Conservation (phyloP, 2,888 invertebrate genomes). For the Scaeva pyrastri region DNA sequence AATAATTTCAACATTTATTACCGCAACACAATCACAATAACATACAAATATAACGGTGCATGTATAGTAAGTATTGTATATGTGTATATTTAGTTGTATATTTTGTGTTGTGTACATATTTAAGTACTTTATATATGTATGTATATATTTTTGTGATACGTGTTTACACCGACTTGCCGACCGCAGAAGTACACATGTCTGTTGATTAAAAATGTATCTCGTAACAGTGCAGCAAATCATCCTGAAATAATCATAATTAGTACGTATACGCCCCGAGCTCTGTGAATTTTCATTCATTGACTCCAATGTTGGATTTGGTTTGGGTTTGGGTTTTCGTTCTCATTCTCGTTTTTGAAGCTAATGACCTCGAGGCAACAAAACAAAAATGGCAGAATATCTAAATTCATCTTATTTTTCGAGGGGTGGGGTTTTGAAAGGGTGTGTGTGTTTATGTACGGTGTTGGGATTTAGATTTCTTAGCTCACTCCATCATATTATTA, state of each 20-base stretch:
- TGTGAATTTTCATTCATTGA: conserved; percentile 64
- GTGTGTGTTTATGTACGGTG: too few relatives aligned
- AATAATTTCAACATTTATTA: conserved; percentile 73
- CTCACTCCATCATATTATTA: too few relatives aligned
- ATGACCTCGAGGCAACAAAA: conserved; percentile 63
- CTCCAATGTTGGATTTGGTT: conserved; percentile 39
- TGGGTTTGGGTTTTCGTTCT: too few relatives aligned
- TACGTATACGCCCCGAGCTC: conserved; percentile 62
- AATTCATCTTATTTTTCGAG: too few relatives aligned
- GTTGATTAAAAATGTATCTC: conserved; percentile 76
- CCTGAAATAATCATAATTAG: conserved; percentile 76
- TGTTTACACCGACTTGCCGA: conserved; percentile 66
- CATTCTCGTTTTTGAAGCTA: conserved; percentile 64
- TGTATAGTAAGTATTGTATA: conserved; percentile 30
- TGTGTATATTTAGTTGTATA: not conserved
- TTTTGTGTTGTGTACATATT: not conserved
- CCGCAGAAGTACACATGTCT: conserved; percentile 69
- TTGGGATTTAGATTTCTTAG: too few relatives aligned
- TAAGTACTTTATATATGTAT: conserved; percentile 6
- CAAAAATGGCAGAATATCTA: conserved; percentile 7
- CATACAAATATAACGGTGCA: conserved; percentile 56
- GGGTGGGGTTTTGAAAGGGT: not conserved
- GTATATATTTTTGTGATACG: conserved; percentile 59
- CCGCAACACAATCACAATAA: conserved; percentile 59
- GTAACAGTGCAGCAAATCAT: conserved; percentile 73